Evolutionary conservation across 2,113 vertebrate genomes (phyloP).

Genomic region (Rhombomys opimus): DNA sequence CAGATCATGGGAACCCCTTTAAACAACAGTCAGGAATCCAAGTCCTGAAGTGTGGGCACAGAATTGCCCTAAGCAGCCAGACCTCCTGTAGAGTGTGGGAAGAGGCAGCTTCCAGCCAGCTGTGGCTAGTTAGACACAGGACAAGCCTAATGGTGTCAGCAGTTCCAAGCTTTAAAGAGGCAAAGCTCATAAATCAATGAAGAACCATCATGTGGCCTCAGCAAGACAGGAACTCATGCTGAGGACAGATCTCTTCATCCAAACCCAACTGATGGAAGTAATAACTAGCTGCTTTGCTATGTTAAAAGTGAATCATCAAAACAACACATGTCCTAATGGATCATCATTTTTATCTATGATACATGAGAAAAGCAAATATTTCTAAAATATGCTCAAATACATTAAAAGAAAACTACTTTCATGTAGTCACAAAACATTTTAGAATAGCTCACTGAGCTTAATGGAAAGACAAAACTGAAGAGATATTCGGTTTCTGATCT

Average conservation of each 20-base stretch:
- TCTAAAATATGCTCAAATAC: background rate
- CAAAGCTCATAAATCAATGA: background rate
- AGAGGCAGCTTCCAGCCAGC: background rate
- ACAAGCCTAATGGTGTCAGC: fast-evolving
- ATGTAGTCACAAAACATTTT: background rate
- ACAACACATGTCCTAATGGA: background rate
- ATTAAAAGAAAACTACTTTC: background rate
- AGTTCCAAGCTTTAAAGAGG: background rate
- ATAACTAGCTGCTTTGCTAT: background rate
- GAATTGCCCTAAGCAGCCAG: background rate
- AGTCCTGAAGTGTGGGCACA: background rate
- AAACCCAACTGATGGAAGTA: background rate
- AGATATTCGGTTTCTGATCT: background rate
- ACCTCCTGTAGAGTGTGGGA: background rate
- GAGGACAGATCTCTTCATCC: background rate
- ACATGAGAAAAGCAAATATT: background rate
- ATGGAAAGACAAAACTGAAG: background rate
- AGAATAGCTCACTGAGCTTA: background rate
- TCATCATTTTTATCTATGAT: background rate
- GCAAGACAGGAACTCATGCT: fast-evolving
- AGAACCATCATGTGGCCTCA: background rate
- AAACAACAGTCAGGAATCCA: background rate
- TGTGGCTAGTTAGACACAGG: background rate
- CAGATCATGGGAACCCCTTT: background rate
- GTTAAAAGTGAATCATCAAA: background rate